These are phyloP conservation scores for Anadara kagoshimensis DNA, from an alignment of 1,140 invertebrate species.

Conservation along the genomic window DNA sequence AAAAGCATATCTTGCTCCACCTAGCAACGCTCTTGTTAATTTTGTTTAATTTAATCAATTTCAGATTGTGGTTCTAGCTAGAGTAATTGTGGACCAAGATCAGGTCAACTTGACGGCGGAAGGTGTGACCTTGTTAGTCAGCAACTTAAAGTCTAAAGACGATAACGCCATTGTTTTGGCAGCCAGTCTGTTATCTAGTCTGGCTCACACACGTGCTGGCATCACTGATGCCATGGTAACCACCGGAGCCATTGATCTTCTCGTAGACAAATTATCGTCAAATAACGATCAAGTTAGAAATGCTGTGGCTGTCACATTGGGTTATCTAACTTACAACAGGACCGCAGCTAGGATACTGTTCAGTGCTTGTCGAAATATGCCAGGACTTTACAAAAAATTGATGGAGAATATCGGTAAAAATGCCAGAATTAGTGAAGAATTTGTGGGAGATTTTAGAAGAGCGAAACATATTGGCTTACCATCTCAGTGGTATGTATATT, in stretches of 20 bases:
- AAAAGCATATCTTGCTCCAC: no score
- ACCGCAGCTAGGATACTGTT: constrained; percentile 69
- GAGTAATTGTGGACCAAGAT: constrained; percentile 70
- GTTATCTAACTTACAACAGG: constrained; percentile 73
- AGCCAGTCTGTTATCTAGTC: constrained; percentile 69
- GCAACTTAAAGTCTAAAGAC: constrained; percentile 59
- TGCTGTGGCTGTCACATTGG: constrained; percentile 69
- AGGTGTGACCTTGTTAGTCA: constrained; percentile 66
- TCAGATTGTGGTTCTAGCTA: constrained; percentile 71
- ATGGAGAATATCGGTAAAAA: constrained; percentile 69
- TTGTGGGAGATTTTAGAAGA: constrained; percentile 69
- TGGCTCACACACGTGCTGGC: constrained; percentile 72
- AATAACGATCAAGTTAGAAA: constrained; percentile 65
- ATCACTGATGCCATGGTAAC: constrained; percentile 74
- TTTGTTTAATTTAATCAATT: constrained; percentile 14
- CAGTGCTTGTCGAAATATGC: constrained; percentile 68
- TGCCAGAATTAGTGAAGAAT: constrained; percentile 69
- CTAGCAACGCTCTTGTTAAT: no score
- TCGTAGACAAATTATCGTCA: constrained; percentile 61
- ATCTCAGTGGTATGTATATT: constrained; percentile 64
- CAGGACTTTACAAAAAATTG: constrained; percentile 67
- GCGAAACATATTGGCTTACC: constrained; percentile 70
- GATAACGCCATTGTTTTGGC: constrained; percentile 68
- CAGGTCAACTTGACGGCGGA: constrained; percentile 70
- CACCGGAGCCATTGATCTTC: constrained; percentile 66